Conservation (phyloP, 2,888 invertebrate genomes). For the Lasioglossum figueresi region DNA sequence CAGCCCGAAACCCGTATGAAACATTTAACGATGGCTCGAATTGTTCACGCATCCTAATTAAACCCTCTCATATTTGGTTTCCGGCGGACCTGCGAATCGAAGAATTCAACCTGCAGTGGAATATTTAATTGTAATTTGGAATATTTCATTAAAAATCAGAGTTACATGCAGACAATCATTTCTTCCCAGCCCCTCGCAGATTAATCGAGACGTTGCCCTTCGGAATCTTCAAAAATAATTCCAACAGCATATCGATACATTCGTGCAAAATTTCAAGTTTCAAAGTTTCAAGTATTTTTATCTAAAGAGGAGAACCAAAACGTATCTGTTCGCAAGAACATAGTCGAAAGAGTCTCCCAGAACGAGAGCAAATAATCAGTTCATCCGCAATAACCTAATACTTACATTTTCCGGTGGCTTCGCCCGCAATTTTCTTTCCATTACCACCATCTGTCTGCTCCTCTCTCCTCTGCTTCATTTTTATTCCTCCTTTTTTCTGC, state of each 20-base stretch:
- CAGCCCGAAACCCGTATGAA: conserved; percentile 10
- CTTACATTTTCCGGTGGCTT: neutral
- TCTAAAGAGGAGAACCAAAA: neutral
- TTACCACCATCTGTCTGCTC: neutral
- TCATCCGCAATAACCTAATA: neutral
- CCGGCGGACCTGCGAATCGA: neutral
- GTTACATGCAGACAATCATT: neutral
- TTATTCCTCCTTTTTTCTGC: too few relatives aligned
- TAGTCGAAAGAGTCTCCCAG: neutral
- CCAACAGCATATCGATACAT: neutral
- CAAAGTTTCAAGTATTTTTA: neutral
- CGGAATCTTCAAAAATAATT: neutral
- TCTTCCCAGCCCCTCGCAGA: neutral
- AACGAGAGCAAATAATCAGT: neutral
- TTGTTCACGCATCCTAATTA: conserved; percentile 13
- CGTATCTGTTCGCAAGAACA: neutral
- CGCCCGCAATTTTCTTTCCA: neutral
- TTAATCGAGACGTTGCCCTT: neutral
- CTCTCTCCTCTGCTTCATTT: neutral
- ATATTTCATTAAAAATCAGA: neutral
- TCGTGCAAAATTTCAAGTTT: neutral
- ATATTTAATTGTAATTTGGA: conserved; percentile 30
- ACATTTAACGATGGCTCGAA: conserved; percentile 19
- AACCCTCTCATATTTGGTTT: neutral
- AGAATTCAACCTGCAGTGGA: conserved; percentile 4